These are phyloP conservation scores for Tineola bisselliella DNA, from an alignment of 2,888 invertebrate species.

Conservation along the genomic window DNA sequence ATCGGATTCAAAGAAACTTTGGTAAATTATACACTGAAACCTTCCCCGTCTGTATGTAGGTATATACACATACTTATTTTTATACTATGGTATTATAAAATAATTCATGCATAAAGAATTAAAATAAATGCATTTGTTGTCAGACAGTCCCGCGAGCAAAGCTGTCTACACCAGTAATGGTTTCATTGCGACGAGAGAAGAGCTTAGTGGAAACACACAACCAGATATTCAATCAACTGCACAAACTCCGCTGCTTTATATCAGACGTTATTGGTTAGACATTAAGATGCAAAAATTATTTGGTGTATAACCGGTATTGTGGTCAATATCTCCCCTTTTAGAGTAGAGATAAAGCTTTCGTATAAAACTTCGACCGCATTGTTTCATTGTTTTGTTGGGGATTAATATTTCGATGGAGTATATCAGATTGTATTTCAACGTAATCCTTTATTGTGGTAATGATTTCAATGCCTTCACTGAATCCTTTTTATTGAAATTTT, in stretches of 20 bases:
- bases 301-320: neutral
- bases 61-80: too few relatives aligned
- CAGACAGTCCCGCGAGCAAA: neutral
- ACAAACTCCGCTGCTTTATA: neutral
- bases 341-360: neutral
- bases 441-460: neutral
- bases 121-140: too few relatives aligned
- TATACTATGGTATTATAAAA: too few relatives aligned
- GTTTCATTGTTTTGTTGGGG: slow-evolving; percentile 2
- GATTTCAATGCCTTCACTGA: neutral
- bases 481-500: neutral
- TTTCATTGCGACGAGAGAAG: neutral
- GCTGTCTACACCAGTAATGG: neutral
- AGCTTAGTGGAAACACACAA: neutral
- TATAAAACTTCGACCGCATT: neutral
- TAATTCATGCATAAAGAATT: too few relatives aligned
- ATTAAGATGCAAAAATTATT: too few relatives aligned
- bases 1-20: too few relatives aligned
- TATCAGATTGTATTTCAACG: neutral
- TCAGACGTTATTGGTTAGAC: neutral
- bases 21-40: too few relatives aligned
- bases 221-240: neutral
- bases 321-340: neutral
- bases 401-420: slow-evolving; percentile 5
- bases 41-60: too few relatives aligned